These are phyloP conservation scores for Caenorhabditis afra DNA, from an alignment of 2,888 invertebrate genomes.

Conservation along the genomic window DNA sequence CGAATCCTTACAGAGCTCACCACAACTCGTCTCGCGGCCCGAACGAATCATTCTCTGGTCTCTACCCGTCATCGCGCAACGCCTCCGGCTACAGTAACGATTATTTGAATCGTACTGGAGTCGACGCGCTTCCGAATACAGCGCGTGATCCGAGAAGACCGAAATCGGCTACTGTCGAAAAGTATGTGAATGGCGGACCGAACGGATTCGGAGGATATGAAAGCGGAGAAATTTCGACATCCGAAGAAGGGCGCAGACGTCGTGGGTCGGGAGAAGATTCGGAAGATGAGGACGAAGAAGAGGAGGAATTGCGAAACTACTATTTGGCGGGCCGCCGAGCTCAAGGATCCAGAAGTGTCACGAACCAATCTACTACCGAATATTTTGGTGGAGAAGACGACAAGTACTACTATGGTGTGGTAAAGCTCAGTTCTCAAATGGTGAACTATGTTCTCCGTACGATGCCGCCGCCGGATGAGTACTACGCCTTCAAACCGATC, in stretches of 20 bases:
- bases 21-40: slow-evolving; percentile 36
- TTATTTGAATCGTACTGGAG: slow-evolving; percentile 35
- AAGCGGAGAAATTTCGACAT: slow-evolving; percentile 40
- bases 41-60: slow-evolving; percentile 41
- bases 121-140: slow-evolving; percentile 41
- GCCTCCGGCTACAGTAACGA: slow-evolving; percentile 45
- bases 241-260: slow-evolving; percentile 12
- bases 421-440: slow-evolving; percentile 44
- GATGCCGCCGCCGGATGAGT: slow-evolving; percentile 58
- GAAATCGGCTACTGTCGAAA: slow-evolving; percentile 45
- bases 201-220: slow-evolving; percentile 49
- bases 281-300: slow-evolving; percentile 43
- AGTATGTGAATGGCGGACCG: slow-evolving; percentile 21
- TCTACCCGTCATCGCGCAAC: slow-evolving; percentile 36
- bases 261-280: slow-evolving; percentile 21
- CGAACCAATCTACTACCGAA: slow-evolving; percentile 10
- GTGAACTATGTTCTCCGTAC: slow-evolving; percentile 48
- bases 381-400: slow-evolving; percentile 48
- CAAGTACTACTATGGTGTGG: slow-evolving; percentile 61
- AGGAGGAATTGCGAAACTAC: slow-evolving; percentile 40
- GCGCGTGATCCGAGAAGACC: slow-evolving; percentile 43
- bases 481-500: slow-evolving; percentile 46
- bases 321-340: slow-evolving; percentile 44
- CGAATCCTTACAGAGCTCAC: slow-evolving; percentile 14
- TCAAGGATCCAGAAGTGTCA: slow-evolving; percentile 55